phyloP scores from a whole-genome alignment of 2,797 vertebrate genomes.

The Meda fulgida region DNA sequence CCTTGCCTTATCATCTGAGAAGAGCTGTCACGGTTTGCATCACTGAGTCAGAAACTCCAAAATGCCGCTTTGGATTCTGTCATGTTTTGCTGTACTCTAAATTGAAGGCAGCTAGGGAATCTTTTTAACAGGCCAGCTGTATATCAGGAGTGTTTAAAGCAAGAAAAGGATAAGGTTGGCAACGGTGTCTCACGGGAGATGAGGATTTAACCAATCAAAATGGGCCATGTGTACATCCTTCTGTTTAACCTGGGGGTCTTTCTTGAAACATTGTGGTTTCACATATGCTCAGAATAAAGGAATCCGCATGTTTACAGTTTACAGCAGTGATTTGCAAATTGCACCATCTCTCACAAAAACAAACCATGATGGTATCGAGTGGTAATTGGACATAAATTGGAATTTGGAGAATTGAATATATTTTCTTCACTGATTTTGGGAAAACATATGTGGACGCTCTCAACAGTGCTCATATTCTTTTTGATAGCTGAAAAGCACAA shows the following conservation, averaged over 20 bases:
- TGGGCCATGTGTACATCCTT: conserved; percentile 4
- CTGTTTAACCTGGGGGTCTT: conserved; percentile 45
- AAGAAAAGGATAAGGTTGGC: conserved; percentile 12
- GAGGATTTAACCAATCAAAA: conserved; percentile 21
- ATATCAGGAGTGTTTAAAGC: conserved; percentile 24
- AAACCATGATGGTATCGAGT: not conserved
- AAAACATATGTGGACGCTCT: not conserved
- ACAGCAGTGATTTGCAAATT: conserved; percentile 38
- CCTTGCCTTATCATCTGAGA: conserved; percentile 52
- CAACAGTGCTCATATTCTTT: too few relatives aligned
- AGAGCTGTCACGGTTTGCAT: conserved; percentile 51
- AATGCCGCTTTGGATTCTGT: conserved; percentile 28
- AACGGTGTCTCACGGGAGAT: conserved; percentile 15
- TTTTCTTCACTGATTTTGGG: not conserved
- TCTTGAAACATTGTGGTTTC: conserved; percentile 10
- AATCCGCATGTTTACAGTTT: conserved; percentile 15
- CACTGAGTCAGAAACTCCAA: conserved; percentile 51
- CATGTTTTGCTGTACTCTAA: conserved; percentile 38
- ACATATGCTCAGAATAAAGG: conserved; percentile 18
- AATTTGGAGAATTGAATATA: not conserved
- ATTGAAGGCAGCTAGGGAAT: conserved; percentile 45
- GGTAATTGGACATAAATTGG: not conserved
- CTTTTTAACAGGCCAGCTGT: conserved; percentile 34
- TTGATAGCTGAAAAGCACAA: too few relatives aligned
- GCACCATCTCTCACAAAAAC: not conserved